Evolutionary conservation across 2,797 vertebrate genomes (phyloP).

Genomic region (Lepus townsendii): DNA sequence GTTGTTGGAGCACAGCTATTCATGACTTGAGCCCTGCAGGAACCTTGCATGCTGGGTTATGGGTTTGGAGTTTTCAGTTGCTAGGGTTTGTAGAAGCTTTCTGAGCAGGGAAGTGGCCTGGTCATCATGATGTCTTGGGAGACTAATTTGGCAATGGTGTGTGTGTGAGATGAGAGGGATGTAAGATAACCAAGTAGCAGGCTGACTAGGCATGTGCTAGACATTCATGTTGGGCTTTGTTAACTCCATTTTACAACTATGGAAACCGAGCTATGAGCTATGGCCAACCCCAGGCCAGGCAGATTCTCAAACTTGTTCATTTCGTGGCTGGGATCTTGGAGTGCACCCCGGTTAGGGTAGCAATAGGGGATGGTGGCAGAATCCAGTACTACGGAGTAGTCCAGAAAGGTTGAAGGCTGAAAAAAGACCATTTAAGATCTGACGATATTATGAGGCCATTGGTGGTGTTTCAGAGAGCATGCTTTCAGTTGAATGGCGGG

Average conservation of each 20-base stretch:
- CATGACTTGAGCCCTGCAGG: not conserved
- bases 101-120: not conserved
- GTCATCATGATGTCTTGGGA: not conserved
- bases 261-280: slow-evolving; percentile 61
- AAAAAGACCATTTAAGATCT: not conserved
- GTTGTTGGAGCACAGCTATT: not conserved
- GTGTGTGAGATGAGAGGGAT: not conserved
- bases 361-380: not conserved
- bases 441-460: not conserved
- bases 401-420: not conserved
- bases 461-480: slow-evolving; percentile 19
- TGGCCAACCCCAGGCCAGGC: slow-evolving; percentile 35
- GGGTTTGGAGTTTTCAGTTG: not conserved
- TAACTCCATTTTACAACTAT: slow-evolving; percentile 76
- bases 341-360: fast-evolving
- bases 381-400: not conserved
- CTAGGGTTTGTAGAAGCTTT: not conserved
- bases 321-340: not conserved
- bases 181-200: not conserved
- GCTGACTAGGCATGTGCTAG: slow-evolving; percentile 27
- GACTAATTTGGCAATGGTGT: slow-evolving; percentile 2
- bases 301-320: not conserved
- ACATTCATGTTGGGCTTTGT: slow-evolving; percentile 48
- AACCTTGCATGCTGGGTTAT: fast-evolving
- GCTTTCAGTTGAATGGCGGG: slow-evolving; percentile 42